Base-by-base conservation (phyloP, 2,113 vertebrate genomes). In the Odobenus rosmarus region DNA sequence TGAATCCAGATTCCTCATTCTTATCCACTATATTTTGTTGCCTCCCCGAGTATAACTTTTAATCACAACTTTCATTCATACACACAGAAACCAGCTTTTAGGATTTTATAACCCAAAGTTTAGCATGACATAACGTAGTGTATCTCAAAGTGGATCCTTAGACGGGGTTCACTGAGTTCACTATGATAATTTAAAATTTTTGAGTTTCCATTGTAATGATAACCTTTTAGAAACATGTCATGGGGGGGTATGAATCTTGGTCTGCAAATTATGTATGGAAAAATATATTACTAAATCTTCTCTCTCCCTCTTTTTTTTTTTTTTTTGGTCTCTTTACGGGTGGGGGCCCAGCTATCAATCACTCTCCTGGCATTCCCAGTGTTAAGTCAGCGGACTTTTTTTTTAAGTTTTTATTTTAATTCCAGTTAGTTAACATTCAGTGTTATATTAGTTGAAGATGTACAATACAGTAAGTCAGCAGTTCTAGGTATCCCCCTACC, bases 51-150 rank as follows among this genome's bases (percentile, higher is more conserved):
- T 84, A 1, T 76, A 76, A 92, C 49, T 89, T 85, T 93, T 82
- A 53, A 71, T 61, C 24, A 62, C 46, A 88, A 33, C 49, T 79
- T 69, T 93, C 74, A 88, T 79, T 61, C 24, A 71, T 39, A 39
- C 16, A 49, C 24, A 71, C 51, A 92, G 76, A 91, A 90, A 74
- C 59, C 46, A 95, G 46, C 19, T 96, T 92, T 79, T 79, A 79
- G 69, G 95, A 89, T 92, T 51, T 49, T 53, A 26, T 74, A 88
- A 88, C 15, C 23, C 33, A 53, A 67, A 84, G 39, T 85, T 93
- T 53, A 86, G 39, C 57, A 23, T 79, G 31, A 88, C 24, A 28
- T 23, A 53, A 46, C 9, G 1, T 39, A 72, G 42, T 88, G 9
- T 83, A 46, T 71, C 67, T 96, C 57, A 90, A 3, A 62, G 9